Evolutionary conservation across 2,888 invertebrate genomes (phyloP), one percentile per base, ranked within the genome.

Genomic region (Orthosia incerta): DNA sequence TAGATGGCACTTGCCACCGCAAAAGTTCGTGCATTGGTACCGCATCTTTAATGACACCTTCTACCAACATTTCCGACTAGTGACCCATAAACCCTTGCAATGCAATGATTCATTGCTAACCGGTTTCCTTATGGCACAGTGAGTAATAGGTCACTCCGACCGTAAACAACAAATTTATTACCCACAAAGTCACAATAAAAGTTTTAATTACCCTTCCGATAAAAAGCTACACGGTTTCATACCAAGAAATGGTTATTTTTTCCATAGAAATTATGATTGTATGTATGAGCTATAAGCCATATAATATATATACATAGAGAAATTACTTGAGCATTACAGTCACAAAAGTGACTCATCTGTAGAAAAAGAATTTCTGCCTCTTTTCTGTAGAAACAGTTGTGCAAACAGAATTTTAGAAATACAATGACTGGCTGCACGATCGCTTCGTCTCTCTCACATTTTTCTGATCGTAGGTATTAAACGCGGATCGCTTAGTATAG

Each of bases 81-180:
- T 62, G 31, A 51, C 80, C 56, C 16, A 74, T 59, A 68, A 68
- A 61, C 0, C 23, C 18, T 69, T 76, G 70, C 72, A 79, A 31
- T 71, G 51, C 55, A 53, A 74, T 84, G 74, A 84, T 56, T 81
- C 84, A 84, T 83, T 31, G 61, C 39, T 81, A 59, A 75, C 60
- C 66, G 59, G 53, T 11, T 13, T 23, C 20, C 53, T 16, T 57
- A 20, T 51, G 82, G 74, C 74, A 68, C 55, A 13, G 45, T 63
- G 74, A 78, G 31, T 74, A 65, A 71, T 74, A 65, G 82, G 74
- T 68, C 68, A 77, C 4, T n/a, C 53, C 12, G 51, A 57, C 18
- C 61, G 59, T 84, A 74, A 83, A 84, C 55, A 63, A 51, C 45
- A 59, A 61, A 45, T 67, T 51, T 76, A 76, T 76, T 71, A 60